Evolutionary conservation across 2,888 invertebrate genomes (phyloP).

Genomic region (Drymonia ruficornis): DNA sequence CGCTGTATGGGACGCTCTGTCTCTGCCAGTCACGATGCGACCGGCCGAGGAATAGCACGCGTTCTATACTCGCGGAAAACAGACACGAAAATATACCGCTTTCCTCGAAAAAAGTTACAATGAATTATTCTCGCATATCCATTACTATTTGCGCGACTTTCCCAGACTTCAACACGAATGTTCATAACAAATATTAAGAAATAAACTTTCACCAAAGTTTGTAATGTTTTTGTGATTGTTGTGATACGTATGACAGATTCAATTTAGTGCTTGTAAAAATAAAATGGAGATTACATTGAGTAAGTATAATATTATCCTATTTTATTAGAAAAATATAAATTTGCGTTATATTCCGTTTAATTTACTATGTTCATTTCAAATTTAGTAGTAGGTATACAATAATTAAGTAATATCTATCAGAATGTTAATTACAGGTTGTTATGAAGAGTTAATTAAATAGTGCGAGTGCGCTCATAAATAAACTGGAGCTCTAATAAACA

Average conservation of each 20-base stretch:
- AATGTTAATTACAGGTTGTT: neutral
- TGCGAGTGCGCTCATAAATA: neutral
- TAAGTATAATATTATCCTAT: constrained; percentile 37
- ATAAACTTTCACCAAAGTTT: constrained; percentile 38
- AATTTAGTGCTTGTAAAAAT: constrained; percentile 41
- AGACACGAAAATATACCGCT: constrained; percentile 46
- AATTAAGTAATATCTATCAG: neutral
- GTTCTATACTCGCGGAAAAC: constrained; percentile 47
- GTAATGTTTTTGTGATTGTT: constrained; percentile 42
- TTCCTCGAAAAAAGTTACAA: constrained; percentile 50
- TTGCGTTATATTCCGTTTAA: too few relatives aligned
- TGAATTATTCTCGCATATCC: constrained; percentile 48
- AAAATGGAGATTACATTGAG: constrained; percentile 30
- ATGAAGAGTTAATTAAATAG: constrained; percentile 5
- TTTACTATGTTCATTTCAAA: too few relatives aligned
- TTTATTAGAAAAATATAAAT: too few relatives aligned
- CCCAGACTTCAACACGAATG: constrained; percentile 41
- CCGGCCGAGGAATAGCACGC: constrained; percentile 61
- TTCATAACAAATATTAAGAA: constrained; percentile 37
- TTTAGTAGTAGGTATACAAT: neutral
- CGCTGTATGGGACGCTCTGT: constrained; percentile 2
- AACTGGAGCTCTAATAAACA: neutral
- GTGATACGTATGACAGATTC: constrained; percentile 39
- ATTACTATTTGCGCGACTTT: constrained; percentile 42
- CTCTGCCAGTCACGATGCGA: constrained; percentile 58